Conservation (phyloP, 2,888 invertebrate species). For the Margaritifera margaritifera region DNA sequence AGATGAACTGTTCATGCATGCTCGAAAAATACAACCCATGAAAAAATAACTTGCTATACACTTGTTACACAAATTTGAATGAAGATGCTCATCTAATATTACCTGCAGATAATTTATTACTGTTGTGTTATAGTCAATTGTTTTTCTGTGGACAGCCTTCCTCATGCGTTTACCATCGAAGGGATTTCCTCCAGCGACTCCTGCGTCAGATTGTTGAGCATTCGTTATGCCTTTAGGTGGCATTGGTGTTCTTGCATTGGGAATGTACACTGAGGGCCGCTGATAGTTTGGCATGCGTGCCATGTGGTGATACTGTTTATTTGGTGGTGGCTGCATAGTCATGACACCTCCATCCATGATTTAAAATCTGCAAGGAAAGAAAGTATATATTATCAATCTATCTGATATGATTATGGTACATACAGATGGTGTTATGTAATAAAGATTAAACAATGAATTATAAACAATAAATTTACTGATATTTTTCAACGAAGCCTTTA, state of each 20-base stretch:
- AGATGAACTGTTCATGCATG: not conserved
- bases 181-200: constrained; percentile 13
- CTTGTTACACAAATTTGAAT: constrained; percentile 25
- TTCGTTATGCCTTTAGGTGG: not conserved
- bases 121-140: constrained; percentile 97
- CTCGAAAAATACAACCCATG: not conserved
- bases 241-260: not conserved
- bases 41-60: not conserved
- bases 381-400: not conserved
- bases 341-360: constrained; percentile 11
- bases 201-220: constrained; percentile 5
- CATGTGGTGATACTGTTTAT: not conserved
- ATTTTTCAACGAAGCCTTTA: too few relatives aligned
- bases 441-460: too few relatives aligned
- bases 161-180: constrained; percentile 93
- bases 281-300: not conserved
- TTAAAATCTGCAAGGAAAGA: not conserved
- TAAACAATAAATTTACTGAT: too few relatives aligned
- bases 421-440: too few relatives aligned
- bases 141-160: constrained; percentile 97
- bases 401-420: too few relatives aligned
- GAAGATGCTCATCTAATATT: constrained; percentile 21
- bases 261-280: not conserved
- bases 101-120: constrained; percentile 94
- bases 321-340: constrained; percentile 6